Evolutionary conservation across 2,113 vertebrate species (phyloP).

Genomic region (Balaeniceps rex): DNA sequence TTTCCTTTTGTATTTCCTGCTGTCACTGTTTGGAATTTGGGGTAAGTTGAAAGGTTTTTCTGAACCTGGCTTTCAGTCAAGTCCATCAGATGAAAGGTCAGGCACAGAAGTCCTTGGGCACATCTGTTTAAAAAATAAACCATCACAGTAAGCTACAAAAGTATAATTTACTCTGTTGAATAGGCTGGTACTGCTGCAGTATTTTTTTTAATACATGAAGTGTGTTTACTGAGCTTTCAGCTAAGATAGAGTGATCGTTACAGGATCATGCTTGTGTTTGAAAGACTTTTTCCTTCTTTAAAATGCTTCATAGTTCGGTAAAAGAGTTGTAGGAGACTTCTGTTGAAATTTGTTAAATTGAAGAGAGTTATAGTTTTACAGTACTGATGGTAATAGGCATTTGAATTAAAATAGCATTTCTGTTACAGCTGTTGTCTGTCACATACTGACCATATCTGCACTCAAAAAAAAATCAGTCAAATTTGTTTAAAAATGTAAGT

Average conservation of each 20-base stretch:
- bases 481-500: neutral
- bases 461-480: neutral
- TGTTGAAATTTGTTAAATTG: neutral
- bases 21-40: slow-evolving; percentile 35
- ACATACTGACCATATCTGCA: neutral
- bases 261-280: neutral
- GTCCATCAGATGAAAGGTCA: neutral
- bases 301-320: neutral
- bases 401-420: neutral
- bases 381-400: neutral
- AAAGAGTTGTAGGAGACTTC: neutral
- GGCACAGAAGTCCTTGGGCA: neutral
- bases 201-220: neutral
- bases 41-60: slow-evolving; percentile 47
- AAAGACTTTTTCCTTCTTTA: neutral
- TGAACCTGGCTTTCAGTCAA: neutral
- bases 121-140: neutral
- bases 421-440: neutral
- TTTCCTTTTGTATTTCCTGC: slow-evolving; percentile 54
- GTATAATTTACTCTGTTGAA: neutral
- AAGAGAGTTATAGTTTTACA: neutral
- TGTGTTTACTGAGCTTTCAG: neutral
- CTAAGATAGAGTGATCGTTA: neutral
- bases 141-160: neutral
- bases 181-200: neutral